phyloP scores from a whole-genome alignment of 2,113 vertebrate genomes.

The Protomyctophum bolini region DNA sequence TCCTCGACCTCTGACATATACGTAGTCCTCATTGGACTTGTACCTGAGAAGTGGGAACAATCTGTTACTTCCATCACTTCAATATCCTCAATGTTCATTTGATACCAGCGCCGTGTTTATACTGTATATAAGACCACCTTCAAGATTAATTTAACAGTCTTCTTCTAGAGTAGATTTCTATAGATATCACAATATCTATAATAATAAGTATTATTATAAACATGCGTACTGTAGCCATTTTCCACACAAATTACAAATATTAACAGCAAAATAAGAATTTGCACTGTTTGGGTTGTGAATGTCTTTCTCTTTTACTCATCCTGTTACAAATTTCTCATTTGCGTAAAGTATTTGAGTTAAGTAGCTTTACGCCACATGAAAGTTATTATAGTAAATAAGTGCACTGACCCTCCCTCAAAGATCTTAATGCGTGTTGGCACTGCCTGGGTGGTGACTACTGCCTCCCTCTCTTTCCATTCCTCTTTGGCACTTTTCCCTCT shows the following conservation, averaged over 20 bases:
- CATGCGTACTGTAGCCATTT: background rate
- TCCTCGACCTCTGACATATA: constrained; percentile 96
- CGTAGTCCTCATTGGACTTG: constrained; percentile 98
- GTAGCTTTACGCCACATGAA: too few relatives aligned
- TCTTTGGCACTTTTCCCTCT: constrained; percentile 92
- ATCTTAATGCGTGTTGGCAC: constrained; percentile 96
- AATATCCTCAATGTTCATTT: background rate
- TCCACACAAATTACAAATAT: constrained; percentile 50
- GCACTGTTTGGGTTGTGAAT: too few relatives aligned
- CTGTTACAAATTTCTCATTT: too few relatives aligned
- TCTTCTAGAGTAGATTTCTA: too few relatives aligned
- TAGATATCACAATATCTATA: too few relatives aligned
- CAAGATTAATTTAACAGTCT: too few relatives aligned
- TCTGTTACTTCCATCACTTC: background rate
- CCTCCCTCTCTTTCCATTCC: constrained; percentile 91
- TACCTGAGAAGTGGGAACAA: constrained; percentile 78
- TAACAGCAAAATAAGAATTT: constrained; percentile 2
- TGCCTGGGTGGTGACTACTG: constrained; percentile 81
- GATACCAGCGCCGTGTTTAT: too few relatives aligned
- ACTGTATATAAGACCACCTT: too few relatives aligned
- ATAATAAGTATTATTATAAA: too few relatives aligned
- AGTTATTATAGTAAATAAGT: background rate
- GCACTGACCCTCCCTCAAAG: constrained; percentile 97
- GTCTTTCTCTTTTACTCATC: too few relatives aligned
- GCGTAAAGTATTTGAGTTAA: too few relatives aligned